Base-by-base conservation (phyloP, 2,888 invertebrate genomes). In the Blera fallax region DNA sequence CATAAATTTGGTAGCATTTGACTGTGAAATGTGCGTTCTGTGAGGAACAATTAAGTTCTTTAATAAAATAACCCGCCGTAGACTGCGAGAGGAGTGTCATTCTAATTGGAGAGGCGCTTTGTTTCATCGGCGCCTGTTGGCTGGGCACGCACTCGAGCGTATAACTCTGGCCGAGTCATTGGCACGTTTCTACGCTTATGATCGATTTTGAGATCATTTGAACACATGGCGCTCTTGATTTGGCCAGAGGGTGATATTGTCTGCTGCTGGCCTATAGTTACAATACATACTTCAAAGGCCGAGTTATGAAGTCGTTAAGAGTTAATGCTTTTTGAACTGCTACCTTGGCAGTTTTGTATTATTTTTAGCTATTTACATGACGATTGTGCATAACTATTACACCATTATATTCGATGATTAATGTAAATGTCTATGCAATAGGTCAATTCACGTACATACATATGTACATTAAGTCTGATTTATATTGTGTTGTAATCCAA, bases 81-180 rank as follows among this genome's bases (percentile, higher is more conserved):
- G 48, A 34, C 58, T 21, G 45, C 6, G 3, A 16, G 34, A 37
- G 79, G 79, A 72, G 79, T 65, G 79, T 40, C 72, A 32, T 48
- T 72, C 50, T 64, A 54, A 60, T 70, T 54, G 43, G 73, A 52
- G 18, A 54, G 7, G 50, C 70, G 32, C 29, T 65, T 65, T 72
- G 72, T 79, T 65, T 64, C 37, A 64, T 48, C 18, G 79, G 72
- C 72, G 72, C 79, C 79, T 27, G 58, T 48, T 58, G 72, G 64
- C 56, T 79, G 72, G 14, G 58, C 56, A 79, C 72, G 79, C 79
- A 79, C 64, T 79, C 64, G 37, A 27, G 72, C 79, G 79, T 79
- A 34, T 40, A 56, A 72, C 56, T 48, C 37, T 58, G 37, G 14
- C 50, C 40, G 24, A 79, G 64, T 56, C 72, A 65, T 79, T 72